Evolutionary conservation across 2,113 vertebrate genomes (phyloP).

Genomic region (Globicephala melas): DNA sequence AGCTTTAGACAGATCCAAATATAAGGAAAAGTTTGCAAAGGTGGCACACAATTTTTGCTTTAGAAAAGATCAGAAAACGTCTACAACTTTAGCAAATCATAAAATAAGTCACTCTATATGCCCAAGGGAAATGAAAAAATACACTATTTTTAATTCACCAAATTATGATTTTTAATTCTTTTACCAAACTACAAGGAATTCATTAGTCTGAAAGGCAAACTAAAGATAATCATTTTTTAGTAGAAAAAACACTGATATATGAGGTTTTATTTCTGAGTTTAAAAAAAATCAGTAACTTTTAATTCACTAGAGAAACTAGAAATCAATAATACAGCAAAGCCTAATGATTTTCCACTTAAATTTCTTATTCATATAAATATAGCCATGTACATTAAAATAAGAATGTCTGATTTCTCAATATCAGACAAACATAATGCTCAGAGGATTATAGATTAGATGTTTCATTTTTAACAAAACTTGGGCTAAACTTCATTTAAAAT

Average conservation of each 20-base stretch:
- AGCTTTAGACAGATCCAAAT: slow-evolving; percentile 7
- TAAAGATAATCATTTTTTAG: neutral
- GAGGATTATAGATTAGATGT: neutral
- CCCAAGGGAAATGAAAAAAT: neutral
- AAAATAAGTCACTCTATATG: neutral
- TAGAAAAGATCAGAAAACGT: slow-evolving; percentile 21
- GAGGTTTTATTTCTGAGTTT: slow-evolving; percentile 40
- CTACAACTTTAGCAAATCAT: neutral
- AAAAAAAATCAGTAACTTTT: slow-evolving; percentile 22
- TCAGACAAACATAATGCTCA: slow-evolving; percentile 35
- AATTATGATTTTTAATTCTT: slow-evolving; percentile 16
- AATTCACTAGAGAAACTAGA: slow-evolving; percentile 34
- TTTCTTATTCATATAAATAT: slow-evolving; percentile 39
- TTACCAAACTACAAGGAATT: neutral
- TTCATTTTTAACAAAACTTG: slow-evolving; percentile 42
- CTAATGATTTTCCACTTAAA: slow-evolving; percentile 38
- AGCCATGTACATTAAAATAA: slow-evolving; percentile 20
- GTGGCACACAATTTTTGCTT: neutral
- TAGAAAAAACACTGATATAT: neutral
- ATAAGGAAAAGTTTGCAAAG: slow-evolving; percentile 25
- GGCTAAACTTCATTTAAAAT: slow-evolving; percentile 27
- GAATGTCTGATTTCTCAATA: slow-evolving; percentile 33
- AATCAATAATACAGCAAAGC: slow-evolving; percentile 48
- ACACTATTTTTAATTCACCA: neutral
- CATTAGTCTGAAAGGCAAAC: neutral